These are phyloP conservation scores for Paramormyrops kingsleyae DNA, from an alignment of 2,113 vertebrate species.

Conservation along the genomic window DNA sequence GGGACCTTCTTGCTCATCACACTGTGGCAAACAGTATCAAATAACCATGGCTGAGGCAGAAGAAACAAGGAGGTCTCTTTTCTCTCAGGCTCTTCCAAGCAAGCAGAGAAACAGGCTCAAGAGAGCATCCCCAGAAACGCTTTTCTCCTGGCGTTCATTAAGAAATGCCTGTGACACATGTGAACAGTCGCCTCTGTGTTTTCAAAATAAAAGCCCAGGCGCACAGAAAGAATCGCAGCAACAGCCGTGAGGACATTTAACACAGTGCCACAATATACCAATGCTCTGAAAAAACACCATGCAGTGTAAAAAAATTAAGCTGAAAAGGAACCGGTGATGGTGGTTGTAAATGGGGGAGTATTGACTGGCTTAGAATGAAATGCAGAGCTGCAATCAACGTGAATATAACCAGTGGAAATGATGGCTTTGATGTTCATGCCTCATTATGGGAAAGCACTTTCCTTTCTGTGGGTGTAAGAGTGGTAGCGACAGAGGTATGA, in stretches of 20 bases:
- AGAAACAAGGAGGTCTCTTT: background rate
- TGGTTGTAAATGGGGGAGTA: background rate
- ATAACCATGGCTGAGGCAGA: background rate
- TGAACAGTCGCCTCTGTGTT: background rate
- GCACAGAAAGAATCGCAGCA: background rate
- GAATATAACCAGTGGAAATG: constrained; percentile 50
- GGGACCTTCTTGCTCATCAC: background rate
- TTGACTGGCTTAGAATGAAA: constrained; percentile 22
- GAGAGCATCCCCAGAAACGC: background rate
- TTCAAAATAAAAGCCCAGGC: background rate
- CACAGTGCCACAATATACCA: constrained; percentile 39
- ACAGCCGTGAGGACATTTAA: background rate
- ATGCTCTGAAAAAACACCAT: constrained; percentile 34
- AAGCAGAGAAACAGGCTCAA: background rate
- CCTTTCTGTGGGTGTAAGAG: constrained; percentile 41
- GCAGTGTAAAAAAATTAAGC: constrained; percentile 38
- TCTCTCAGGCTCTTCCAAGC: background rate
- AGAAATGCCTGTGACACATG: background rate
- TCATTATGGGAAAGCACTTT: constrained; percentile 50
- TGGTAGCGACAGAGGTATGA: constrained; percentile 43
- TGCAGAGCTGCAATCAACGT: constrained; percentile 49
- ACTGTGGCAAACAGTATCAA: background rate
- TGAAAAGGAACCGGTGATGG: background rate
- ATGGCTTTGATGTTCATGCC: constrained; percentile 50
- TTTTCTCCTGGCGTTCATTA: background rate